phyloP scores from a whole-genome alignment of 2,113 vertebrate species.

The Paralichthys olivaceus region DNA sequence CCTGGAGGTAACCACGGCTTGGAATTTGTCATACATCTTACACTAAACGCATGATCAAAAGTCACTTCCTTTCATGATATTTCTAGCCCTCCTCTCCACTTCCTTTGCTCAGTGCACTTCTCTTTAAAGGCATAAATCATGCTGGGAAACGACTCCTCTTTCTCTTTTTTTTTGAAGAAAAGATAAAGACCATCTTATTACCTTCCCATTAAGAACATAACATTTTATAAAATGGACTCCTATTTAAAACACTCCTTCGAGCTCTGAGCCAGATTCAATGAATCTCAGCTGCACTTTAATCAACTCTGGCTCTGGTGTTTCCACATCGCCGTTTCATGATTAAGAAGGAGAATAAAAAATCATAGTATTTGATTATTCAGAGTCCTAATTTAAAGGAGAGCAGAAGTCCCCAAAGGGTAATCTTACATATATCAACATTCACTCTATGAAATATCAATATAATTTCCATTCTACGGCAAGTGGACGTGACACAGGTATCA shows the following conservation, averaged over 20 bases:
- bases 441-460: slow-evolving; percentile 76
- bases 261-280: slow-evolving; percentile 77
- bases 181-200: slow-evolving; percentile 84
- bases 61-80: slow-evolving; percentile 58
- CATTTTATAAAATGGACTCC: slow-evolving; percentile 84
- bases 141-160: slow-evolving; percentile 66
- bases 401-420: slow-evolving; percentile 73
- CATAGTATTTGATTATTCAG: slow-evolving; percentile 83
- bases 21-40: slow-evolving; percentile 48
- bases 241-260: slow-evolving; percentile 82
- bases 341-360: slow-evolving; percentile 82
- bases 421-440: slow-evolving; percentile 79
- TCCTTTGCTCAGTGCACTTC: slow-evolving; percentile 51
- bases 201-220: slow-evolving; percentile 83
- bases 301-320: slow-evolving; percentile 74
- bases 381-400: slow-evolving; percentile 77
- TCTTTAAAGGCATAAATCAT: slow-evolving; percentile 70
- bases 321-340: slow-evolving; percentile 75
- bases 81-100: slow-evolving; percentile 27
- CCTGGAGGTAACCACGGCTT: slow-evolving; percentile 37
- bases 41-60: slow-evolving; percentile 52
- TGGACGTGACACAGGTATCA: slow-evolving; percentile 59
- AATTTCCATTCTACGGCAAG: slow-evolving; percentile 70
- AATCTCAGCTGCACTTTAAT: slow-evolving; percentile 81
- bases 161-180: slow-evolving; percentile 72